Conservation (phyloP, 2,797 vertebrate species). For the Chrysocyon brachyurus region DNA sequence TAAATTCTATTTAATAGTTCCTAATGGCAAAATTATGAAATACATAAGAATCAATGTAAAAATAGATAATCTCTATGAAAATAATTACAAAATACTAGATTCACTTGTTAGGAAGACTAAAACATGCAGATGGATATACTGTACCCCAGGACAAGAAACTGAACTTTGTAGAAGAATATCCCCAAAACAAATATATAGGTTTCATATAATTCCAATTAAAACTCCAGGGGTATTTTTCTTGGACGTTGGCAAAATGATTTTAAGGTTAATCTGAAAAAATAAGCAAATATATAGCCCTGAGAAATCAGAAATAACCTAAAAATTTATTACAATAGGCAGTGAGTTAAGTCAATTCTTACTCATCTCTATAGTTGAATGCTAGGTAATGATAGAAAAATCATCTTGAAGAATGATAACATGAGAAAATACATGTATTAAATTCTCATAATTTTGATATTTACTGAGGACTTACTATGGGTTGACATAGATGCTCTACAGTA, state of each 20-base stretch:
- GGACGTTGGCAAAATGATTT: neutral
- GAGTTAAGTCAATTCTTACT: constrained; percentile 5
- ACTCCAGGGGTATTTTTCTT: neutral
- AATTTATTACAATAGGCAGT: neutral
- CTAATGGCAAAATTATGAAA: constrained; percentile 24
- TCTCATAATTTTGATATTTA: constrained; percentile 2
- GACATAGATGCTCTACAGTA: neutral
- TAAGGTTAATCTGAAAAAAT: constrained; percentile 40
- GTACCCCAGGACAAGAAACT: neutral
- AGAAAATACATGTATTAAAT: neutral
- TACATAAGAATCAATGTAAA: constrained; percentile 37
- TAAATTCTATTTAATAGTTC: constrained; percentile 15
- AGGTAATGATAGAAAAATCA: neutral
- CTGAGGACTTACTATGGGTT: neutral
- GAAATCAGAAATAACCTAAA: neutral
- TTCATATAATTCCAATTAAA: constrained; percentile 47
- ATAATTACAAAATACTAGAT: constrained; percentile 34
- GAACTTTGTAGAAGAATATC: neutral
- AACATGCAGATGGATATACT: neutral
- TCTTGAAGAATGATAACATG: neutral
- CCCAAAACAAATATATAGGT: neutral
- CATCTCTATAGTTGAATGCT: neutral
- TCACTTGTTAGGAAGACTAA: neutral
- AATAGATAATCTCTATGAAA: neutral
- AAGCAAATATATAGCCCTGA: neutral